Base-by-base conservation (phyloP, 2,797 vertebrate genomes). In the Pachyuromys duprasi region DNA sequence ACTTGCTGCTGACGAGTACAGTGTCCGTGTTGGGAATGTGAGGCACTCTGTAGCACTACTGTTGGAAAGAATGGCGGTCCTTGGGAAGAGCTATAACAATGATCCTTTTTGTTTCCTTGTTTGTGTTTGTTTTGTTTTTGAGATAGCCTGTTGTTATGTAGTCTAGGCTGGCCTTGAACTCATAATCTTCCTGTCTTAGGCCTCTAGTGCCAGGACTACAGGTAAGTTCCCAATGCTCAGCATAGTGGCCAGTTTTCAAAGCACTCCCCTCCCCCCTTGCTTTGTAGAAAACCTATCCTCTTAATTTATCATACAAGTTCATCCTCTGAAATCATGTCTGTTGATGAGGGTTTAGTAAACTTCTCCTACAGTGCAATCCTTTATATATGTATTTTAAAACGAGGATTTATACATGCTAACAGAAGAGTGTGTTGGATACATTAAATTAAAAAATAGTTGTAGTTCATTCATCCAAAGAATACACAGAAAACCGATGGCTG, bases 321-420 rank as follows among this genome's bases (percentile, higher is more conserved):
- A 72, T 5, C 74, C 31, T 26, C 22, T 84, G 60, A 93, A 90
- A 78, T 93, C 70, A 65, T 92, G 78, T 36, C 93, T 5, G 33
- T 86, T 65, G 87, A 14, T 81, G n/a, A 78, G 3, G 26, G 74
- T 91, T 89, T 93, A 42, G 69, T 88, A 82, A 95, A 74, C 86
- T 57, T 80, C 31, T n/a, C n/a, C 62, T 67, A 49, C 20, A 49
- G 13, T 67, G 42, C 33, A 84, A 22, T 84, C 67, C 49, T 67
- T 18, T 18, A 9, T 84, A 31, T 42, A 45, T 31, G 49, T 86
- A 22, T 39, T 70, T 36, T 70, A 60, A 53, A 55, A 69, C 57
- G 17, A 72, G 62, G 63, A 70, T 76, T 89, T 90, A 55, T 72
- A 55, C 90, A 72, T 93, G n/a, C 18, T 78, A 70, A 91, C 22